Base-by-base conservation (phyloP, 2,888 invertebrate genomes). In the Apodemia mormo region DNA sequence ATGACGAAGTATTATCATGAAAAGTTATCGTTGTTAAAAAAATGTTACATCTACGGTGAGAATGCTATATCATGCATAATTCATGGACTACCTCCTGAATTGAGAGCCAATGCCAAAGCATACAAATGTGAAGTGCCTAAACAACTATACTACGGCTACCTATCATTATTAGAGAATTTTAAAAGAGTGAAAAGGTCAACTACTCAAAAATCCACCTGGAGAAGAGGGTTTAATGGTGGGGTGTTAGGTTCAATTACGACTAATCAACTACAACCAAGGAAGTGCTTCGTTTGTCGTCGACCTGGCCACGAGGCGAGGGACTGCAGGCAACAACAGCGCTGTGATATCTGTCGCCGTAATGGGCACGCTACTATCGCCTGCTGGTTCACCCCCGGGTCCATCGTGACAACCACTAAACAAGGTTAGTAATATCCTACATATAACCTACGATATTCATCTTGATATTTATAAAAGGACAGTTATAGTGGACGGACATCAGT, bases 101-200 rank as follows among this genome's bases (percentile, higher is more conserved):
- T 77, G 30, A 10, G 73, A 64, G 73, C 74, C 0, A 78, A 77
- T 12, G 78, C 79, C 6, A 78, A 78, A 49, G 79, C 80, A 0
- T 79, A 71, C 65, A 56, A 58, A 1, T 79, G 77, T 58, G 71
- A 73, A 0, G 72, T 70, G 6, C 78, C 79, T 1, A 71, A 77
- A 67, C 66, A 76, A 58, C 69, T 78, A 0, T 78, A 78, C 58
- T 76, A 70, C 45, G 78, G 76, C 0, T 78, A 73, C 65, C 37
- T 77, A 12, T 78, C 76, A 14, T 74, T 75, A 0, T 49, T 78
- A 0, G 75, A 77, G 68, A 77, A 77, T 22, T 78, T 71, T 56
- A 73, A 71, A 33, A 61, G 37, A 10, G 69, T 75, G 9, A 73
- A 73, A 61, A 33, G 68, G n/a, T 33, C 67, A 1, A 61, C 9